phyloP scores from a whole-genome alignment of 53 echinoderm and acorn worm genomes.

The Arbacia lixula region DNA sequence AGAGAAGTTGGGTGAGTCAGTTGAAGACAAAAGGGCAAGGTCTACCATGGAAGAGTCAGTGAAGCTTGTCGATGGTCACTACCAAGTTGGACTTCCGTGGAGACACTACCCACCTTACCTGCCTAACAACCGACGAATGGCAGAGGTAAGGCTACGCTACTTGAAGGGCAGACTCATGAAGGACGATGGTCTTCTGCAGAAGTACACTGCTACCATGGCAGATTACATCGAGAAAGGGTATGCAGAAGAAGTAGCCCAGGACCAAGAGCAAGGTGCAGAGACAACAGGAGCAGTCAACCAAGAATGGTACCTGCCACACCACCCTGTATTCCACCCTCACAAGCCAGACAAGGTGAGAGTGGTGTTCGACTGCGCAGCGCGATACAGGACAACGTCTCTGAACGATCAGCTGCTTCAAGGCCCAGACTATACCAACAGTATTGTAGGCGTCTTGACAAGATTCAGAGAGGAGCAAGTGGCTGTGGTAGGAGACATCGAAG shows the following conservation, averaged over 20 bases:
- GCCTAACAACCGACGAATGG: constrained; percentile 36
- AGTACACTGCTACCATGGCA: constrained; percentile 17
- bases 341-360: constrained; percentile 58
- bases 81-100: constrained; percentile 52
- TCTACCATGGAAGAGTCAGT: constrained; percentile 48
- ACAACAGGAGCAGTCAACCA: neutral
- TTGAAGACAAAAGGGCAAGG: constrained; percentile 63
- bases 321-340: constrained; percentile 51
- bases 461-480: constrained; percentile 49
- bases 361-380: constrained; percentile 58
- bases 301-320: constrained; percentile 63
- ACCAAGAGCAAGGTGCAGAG: constrained; percentile 50
- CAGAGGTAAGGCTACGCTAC: constrained; percentile 46
- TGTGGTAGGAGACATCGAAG: constrained; percentile 56
- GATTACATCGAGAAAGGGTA: constrained; percentile 31
- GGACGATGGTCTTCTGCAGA: constrained; percentile 35
- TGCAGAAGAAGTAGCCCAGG: constrained; percentile 29
- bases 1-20: constrained; percentile 50
- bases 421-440: constrained; percentile 35
- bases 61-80: constrained; percentile 57
- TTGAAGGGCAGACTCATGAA: constrained; percentile 26
- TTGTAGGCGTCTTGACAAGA: constrained; percentile 45
- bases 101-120: constrained; percentile 17
- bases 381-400: constrained; percentile 33
- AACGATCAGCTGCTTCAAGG: constrained; percentile 50